Conservation (phyloP, 2,888 invertebrate genomes). For the Agrilus cyanescens region DNA sequence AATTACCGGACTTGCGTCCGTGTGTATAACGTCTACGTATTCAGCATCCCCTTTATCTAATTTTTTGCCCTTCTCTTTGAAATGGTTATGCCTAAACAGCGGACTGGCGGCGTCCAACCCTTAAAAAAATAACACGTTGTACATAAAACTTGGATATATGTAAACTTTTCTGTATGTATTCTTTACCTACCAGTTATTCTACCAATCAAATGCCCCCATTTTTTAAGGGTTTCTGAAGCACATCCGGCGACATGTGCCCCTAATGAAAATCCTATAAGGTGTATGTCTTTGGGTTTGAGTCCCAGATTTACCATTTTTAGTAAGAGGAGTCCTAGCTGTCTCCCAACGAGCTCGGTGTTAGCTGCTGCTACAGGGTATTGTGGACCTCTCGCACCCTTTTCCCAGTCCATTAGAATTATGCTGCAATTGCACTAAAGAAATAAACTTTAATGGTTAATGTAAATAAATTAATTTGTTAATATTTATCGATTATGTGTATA, state of each 20-base stretch:
- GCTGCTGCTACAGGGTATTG: conserved; percentile 45
- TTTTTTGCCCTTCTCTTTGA: conserved; percentile 42
- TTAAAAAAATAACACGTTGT: conserved; percentile 24
- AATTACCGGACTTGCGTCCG: conserved; percentile 43
- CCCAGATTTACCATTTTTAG: conserved; percentile 38
- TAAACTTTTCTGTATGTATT: not conserved
- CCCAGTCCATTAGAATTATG: conserved; percentile 45
- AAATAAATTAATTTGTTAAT: no score
- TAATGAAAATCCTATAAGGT: conserved; percentile 47
- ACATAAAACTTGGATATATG: no score
- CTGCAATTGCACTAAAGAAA: conserved; percentile 40
- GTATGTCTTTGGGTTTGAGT: conserved; percentile 34
- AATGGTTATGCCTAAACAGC: conserved; percentile 48
- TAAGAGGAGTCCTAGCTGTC: conserved; percentile 43
- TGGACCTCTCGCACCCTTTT: conserved; percentile 42
- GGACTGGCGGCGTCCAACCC: conserved; percentile 80
- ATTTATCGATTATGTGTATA: no score
- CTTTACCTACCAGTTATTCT: conserved; percentile 40
- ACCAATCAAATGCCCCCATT: conserved; percentile 36
- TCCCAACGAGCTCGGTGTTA: conserved; percentile 47
- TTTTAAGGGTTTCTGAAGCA: conserved; percentile 42
- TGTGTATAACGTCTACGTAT: conserved; percentile 57
- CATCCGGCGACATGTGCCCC: conserved; percentile 50
- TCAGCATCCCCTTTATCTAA: conserved; percentile 50
- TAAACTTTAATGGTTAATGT: not conserved